phyloP scores from a whole-genome alignment of 2,797 vertebrate genomes.

The Phylloscopus collybita region DNA sequence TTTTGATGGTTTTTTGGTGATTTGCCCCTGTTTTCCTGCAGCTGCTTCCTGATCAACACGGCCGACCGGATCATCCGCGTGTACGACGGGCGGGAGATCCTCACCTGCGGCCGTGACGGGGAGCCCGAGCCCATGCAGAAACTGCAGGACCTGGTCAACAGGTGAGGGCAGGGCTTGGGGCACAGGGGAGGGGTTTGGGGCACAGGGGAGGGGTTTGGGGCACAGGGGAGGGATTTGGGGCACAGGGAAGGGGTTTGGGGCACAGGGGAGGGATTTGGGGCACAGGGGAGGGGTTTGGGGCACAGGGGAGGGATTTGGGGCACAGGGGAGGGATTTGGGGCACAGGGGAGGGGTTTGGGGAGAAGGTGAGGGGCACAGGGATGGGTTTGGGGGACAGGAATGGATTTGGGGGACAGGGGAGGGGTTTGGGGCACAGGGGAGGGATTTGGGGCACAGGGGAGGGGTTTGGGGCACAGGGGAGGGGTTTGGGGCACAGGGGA shows the following conservation, averaged over 20 bases:
- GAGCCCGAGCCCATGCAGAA: slow-evolving; percentile 99
- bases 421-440: no score
- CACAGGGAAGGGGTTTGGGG: background rate
- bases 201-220: background rate
- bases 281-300: background rate
- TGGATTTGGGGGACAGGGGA: no score
- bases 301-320: background rate
- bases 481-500: background rate
- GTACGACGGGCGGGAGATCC: slow-evolving; percentile 94
- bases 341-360: background rate
- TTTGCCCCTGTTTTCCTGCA: slow-evolving; percentile 38
- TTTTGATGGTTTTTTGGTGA: rapidly evolving
- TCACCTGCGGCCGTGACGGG: slow-evolving; percentile 93
- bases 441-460: background rate
- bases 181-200: no score
- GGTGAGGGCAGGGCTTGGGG: slow-evolving; percentile 69
- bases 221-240: no score
- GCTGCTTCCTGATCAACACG: slow-evolving; percentile 98
- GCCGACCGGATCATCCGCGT: slow-evolving; percentile 96
- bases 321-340: background rate
- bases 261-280: background rate
- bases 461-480: background rate
- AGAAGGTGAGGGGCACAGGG: no score
- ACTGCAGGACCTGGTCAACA: slow-evolving; percentile 95
- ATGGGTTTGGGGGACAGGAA: no score